These are phyloP conservation scores for Elephantulus edwardii DNA, from an alignment of 2,113 vertebrate species.

Conservation along the genomic window DNA sequence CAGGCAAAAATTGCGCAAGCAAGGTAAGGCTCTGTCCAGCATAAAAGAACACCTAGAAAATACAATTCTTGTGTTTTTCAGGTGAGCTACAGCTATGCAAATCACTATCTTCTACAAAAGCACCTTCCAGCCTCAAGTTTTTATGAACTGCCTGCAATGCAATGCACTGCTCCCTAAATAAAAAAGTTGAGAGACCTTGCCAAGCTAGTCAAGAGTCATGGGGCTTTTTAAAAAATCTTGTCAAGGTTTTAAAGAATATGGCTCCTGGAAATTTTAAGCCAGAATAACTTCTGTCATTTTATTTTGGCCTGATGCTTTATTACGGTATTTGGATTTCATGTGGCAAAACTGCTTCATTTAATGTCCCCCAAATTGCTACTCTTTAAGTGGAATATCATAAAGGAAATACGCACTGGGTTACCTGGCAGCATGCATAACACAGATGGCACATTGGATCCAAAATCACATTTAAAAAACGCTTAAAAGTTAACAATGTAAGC, in stretches of 20 bases:
- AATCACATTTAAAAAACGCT: constrained; percentile 58
- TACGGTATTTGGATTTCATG: constrained; percentile 69
- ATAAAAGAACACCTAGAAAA: neutral
- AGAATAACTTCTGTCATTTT: constrained; percentile 55
- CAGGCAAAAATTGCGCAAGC: constrained; percentile 45
- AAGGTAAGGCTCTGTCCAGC: neutral
- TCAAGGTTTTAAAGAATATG: neutral
- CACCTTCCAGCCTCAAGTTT: constrained; percentile 25
- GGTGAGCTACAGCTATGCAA: neutral
- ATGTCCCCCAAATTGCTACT: constrained; percentile 71
- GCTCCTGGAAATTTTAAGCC: constrained; percentile 28
- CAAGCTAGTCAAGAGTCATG: too few species aligned
- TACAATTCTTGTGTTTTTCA: neutral
- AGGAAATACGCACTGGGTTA: constrained; percentile 70
- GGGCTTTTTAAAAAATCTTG: constrained; percentile 34
- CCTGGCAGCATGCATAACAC: constrained; percentile 69
- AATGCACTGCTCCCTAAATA: constrained; percentile 42
- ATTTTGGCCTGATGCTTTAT: constrained; percentile 60
- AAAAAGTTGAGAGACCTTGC: neutral
- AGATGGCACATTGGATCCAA: constrained; percentile 73
- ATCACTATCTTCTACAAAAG: neutral
- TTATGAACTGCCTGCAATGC: constrained; percentile 48
- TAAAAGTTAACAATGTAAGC: constrained; percentile 78
- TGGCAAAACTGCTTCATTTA: constrained; percentile 63
- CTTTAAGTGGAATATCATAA: constrained; percentile 73